These are phyloP conservation scores for Idaea aversata DNA, from an alignment of 2,888 invertebrate species.

Conservation along the genomic window DNA sequence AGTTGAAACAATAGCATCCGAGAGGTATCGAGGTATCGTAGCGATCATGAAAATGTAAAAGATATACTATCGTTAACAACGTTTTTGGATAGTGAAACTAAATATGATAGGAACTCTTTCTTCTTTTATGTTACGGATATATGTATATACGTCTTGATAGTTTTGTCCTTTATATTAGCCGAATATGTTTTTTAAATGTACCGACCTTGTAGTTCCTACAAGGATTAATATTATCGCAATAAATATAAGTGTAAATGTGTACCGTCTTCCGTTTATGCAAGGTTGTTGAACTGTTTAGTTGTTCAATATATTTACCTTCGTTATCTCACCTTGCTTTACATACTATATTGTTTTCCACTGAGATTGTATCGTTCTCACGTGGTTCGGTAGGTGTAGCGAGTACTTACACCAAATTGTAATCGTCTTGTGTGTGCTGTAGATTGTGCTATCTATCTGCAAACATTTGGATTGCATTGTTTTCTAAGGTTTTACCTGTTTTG, in stretches of 20 bases:
- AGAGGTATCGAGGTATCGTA: no score
- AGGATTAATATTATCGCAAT: background rate
- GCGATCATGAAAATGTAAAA: no score
- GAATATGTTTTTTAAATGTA: background rate
- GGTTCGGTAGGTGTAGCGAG: background rate
- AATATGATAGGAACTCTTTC: no score
- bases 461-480: background rate
- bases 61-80: no score
- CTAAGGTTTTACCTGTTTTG: background rate
- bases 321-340: conserved; percentile 11
- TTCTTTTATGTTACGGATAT: no score
- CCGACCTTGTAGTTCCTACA: background rate
- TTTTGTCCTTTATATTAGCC: background rate
- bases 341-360: conserved; percentile 3
- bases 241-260: background rate
- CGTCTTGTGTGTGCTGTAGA: background rate
- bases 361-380: background rate
- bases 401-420: background rate
- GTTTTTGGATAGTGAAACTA: no score
- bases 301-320: conserved; percentile 7
- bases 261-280: conserved; percentile 12
- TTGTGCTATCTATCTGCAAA: background rate
- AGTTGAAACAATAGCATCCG: no score
- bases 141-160: no score
- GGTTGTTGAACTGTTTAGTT: conserved; percentile 20